Base-by-base conservation (phyloP, 2,888 invertebrate species). In the Brachynemurus nebulosus region DNA sequence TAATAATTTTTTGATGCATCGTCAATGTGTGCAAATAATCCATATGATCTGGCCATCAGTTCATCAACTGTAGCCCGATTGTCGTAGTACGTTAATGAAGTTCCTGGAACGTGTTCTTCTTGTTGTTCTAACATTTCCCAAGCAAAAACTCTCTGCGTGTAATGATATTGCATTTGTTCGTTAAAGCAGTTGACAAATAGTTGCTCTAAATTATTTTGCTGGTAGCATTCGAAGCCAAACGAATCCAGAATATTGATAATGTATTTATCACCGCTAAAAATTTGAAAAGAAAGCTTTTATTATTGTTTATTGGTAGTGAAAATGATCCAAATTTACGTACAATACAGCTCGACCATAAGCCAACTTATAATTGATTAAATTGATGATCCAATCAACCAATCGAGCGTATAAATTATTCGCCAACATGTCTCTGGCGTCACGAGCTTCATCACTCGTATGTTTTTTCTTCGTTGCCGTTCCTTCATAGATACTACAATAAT, bases 141-240 rank as follows among this genome's bases (percentile, higher is more conserved):
- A 5, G 81, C 80, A 63, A 93, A 95, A 48, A 89, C 75, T 57
- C 86, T 76, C 63, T 95, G 93, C 56, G 91, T 86, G 62, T 90
- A 95, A 54, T 89, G 80, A 60, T 89, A 93, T 59, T 93, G 92
- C 59, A 95, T 74, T 64, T 93, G 91, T 60, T 95, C 93, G 59
- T 93, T 95, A 46, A 86, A 72, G 1, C 84, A 81, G 59, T 95
- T 95, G 2, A 91, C 81, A 52, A 90, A 78, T 7, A 95, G 68
- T 60, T 93, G 92, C 54, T 92, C 88, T 49, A 92, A 69, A 9
- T 81, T 76, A 64, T 95, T 95, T 54, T 78, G 73, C 53, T 79
- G 77, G 60, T 84, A 89, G 59, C 91, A 91, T 68, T 95, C 93
- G 58, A 95, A 92, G 1, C 95, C 95, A 58, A 83, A 91, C 65